These are phyloP conservation scores for Odontothrips loti DNA, from an alignment of 2,888 invertebrate genomes.

Conservation along the genomic window DNA sequence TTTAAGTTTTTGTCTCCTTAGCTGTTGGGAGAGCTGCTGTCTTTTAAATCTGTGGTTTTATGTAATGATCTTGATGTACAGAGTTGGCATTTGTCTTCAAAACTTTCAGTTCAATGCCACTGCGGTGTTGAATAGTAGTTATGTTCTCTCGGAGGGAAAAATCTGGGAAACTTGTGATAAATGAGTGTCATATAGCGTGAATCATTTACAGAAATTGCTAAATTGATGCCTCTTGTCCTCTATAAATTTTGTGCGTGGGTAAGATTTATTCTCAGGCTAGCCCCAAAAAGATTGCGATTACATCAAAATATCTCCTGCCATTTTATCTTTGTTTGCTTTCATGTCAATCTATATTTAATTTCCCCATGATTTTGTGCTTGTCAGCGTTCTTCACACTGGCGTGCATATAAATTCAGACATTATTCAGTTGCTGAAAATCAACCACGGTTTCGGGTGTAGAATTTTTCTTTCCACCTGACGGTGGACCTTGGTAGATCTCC, in stretches of 20 bases:
- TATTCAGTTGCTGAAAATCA: too few species aligned
- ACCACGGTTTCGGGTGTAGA: constrained; percentile 39
- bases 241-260: too few species aligned
- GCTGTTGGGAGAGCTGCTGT: constrained; percentile 24
- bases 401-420: neutral
- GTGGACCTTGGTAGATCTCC: neutral
- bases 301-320: constrained; percentile 21
- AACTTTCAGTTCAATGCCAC: too few species aligned
- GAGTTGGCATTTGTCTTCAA: too few species aligned
- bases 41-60: neutral
- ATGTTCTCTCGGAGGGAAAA: too few species aligned
- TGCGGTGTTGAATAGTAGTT: too few species aligned
- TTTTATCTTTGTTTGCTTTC: neutral
- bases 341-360: neutral
- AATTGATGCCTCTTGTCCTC: too few species aligned
- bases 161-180: too few species aligned
- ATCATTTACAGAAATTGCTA: too few species aligned
- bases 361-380: neutral
- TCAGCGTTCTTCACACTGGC: neutral
- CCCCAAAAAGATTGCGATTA: constrained; percentile 20
- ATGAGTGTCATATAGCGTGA: too few species aligned
- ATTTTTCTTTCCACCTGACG: constrained; percentile 36
- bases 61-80: too few species aligned
- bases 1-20: constrained; percentile 33
- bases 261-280: neutral